Conservation (phyloP, 2,797 vertebrate species). For the Manis pentadactyla region DNA sequence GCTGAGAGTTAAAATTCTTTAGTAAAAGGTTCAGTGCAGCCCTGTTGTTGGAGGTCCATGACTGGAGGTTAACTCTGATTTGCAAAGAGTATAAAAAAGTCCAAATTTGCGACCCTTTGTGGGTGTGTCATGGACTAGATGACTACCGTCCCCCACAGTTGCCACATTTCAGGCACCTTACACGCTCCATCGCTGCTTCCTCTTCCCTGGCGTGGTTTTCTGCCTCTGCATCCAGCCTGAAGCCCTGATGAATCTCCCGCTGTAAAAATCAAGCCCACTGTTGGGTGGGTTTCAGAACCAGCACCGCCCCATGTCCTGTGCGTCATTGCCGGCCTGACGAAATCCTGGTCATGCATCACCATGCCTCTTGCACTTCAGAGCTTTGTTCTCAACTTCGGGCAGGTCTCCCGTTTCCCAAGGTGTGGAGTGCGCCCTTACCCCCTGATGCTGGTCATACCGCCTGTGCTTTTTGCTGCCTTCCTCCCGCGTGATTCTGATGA, state of each 20-base stretch:
- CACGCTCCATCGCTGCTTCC: fast-evolving
- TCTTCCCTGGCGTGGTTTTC: not conserved
- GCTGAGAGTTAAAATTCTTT: not conserved
- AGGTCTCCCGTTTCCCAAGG: not conserved
- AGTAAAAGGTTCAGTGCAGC: not conserved
- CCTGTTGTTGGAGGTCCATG: not conserved
- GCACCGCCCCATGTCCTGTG: fast-evolving
- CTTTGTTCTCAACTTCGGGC: not conserved
- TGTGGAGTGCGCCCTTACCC: not conserved
- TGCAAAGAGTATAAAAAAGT: not conserved
- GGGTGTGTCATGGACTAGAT: not conserved
- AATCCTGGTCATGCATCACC: fast-evolving
- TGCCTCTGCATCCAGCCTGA: not conserved
- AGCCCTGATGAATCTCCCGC: no score
- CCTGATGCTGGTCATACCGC: not conserved
- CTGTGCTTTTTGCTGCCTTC: not conserved
- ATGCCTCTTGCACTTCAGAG: not conserved
- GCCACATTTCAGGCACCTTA: not conserved
- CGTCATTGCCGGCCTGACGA: not conserved
- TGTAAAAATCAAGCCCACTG: not conserved
- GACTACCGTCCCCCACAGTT: fast-evolving
- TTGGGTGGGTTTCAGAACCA: not conserved
- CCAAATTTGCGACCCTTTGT: not conserved
- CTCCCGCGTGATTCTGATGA: not conserved
- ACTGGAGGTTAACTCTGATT: not conserved